Evolutionary conservation across 1,140 invertebrate species (phyloP).

Genomic region (Rhagoletis zephyria): DNA sequence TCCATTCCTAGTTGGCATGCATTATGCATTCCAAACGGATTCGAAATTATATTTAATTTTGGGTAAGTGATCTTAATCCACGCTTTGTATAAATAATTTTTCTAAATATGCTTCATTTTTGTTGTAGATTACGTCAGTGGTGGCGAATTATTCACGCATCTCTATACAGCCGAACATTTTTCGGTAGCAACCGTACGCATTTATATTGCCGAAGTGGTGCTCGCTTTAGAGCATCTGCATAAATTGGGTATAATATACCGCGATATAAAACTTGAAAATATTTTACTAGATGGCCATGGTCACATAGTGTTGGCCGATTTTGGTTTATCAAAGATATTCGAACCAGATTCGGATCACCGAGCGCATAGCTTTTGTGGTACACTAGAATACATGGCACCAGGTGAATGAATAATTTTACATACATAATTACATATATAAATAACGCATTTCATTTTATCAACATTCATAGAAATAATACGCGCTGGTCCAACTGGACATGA

Average conservation of each 20-base stretch:
- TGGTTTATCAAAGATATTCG: slow-evolving; percentile 88
- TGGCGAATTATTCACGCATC: slow-evolving; percentile 92
- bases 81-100: not conserved
- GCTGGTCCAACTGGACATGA: slow-evolving; percentile 89
- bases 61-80: slow-evolving; percentile 76
- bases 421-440: slow-evolving; percentile 13
- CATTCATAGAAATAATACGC: slow-evolving; percentile 82
- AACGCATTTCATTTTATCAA: not conserved
- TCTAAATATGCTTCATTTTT: not conserved
- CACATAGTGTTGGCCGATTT: slow-evolving; percentile 94
- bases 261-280: slow-evolving; percentile 96
- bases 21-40: slow-evolving; percentile 95
- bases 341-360: slow-evolving; percentile 75
- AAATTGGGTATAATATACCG: slow-evolving; percentile 94
- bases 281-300: slow-evolving; percentile 88
- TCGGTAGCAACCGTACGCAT: slow-evolving; percentile 87
- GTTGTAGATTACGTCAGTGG: slow-evolving; percentile 92
- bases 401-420: slow-evolving; percentile 37
- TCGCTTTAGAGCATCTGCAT: slow-evolving; percentile 92
- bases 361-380: slow-evolving; percentile 98
- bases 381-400: slow-evolving; percentile 95
- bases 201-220: slow-evolving; percentile 92
- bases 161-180: slow-evolving; percentile 90
- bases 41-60: slow-evolving; percentile 92
- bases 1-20: slow-evolving; percentile 92